These are phyloP conservation scores for Neolamprologus multifasciatus DNA, from an alignment of 2,797 vertebrate species.

Conservation along the genomic window DNA sequence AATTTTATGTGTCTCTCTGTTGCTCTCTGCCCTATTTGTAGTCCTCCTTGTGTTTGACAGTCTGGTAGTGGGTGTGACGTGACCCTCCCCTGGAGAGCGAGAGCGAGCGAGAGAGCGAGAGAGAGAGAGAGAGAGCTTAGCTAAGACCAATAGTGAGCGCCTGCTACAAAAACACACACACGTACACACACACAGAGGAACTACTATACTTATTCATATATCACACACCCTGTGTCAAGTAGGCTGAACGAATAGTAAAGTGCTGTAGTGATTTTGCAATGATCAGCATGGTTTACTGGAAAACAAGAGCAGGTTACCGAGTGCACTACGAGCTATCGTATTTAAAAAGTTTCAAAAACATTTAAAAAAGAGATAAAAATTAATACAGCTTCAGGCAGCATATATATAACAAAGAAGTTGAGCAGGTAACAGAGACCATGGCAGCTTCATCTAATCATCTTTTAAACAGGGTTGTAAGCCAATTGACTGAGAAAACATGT, in stretches of 20 bases:
- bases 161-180: background rate
- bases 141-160: background rate
- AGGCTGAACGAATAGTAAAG: background rate
- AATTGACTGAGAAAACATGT: background rate
- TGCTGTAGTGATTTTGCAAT: background rate
- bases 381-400: background rate
- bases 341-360: background rate
- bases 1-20: background rate
- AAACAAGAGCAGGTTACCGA: background rate
- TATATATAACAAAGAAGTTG: background rate
- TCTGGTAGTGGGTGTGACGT: slow-evolving; percentile 21
- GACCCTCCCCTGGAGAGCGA: background rate
- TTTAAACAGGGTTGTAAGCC: background rate
- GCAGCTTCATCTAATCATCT: background rate
- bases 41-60: background rate
- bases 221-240: background rate
- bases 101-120: no score
- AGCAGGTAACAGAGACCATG: background rate
- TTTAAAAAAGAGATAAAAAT: background rate
- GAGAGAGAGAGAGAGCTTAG: background rate
- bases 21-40: slow-evolving; percentile 20
- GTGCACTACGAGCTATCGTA: background rate
- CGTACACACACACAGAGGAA: background rate
- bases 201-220: background rate
- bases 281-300: background rate